Percentiles rank a stretch among this genome's conserved stretches.
Evolutionary conservation across 2,888 invertebrate species (phyloP).

Genomic region (Cryptops parisi): DNA sequence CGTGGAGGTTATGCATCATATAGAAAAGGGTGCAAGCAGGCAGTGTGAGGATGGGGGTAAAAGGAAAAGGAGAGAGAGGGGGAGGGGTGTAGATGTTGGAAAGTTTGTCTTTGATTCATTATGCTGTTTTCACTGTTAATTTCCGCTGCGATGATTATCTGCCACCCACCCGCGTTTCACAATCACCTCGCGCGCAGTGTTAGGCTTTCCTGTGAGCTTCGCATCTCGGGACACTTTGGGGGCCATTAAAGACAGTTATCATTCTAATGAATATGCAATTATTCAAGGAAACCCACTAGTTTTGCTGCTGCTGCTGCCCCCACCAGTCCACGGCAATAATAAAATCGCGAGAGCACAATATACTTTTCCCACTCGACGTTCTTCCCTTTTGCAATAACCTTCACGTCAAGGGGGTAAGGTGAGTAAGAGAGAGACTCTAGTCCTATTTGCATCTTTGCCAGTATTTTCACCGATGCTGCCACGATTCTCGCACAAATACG

Average conservation of each 20-base stretch:
- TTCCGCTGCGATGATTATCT: conserved; percentile 14
- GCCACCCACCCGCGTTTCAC: conserved; percentile 1
- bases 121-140: conserved; percentile 14
- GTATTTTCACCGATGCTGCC: too few species aligned
- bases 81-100: neutral
- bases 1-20: too few species aligned
- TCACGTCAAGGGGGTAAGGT: too few species aligned
- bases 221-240: conserved; percentile 7
- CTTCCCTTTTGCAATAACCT: too few species aligned
- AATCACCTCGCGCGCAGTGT: neutral
- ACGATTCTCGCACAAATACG: too few species aligned
- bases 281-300: neutral
- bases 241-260: conserved; percentile 8
- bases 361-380: too few species aligned
- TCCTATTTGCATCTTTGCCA: too few species aligned
- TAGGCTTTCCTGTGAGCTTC: neutral
- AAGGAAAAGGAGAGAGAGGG: neutral
- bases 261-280: conserved; percentile 11
- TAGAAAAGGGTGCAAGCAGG: too few species aligned
- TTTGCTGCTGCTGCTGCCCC: neutral
- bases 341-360: too few species aligned
- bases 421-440: too few species aligned
- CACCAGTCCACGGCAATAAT: too few species aligned
- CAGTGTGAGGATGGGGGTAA: too few species aligned
- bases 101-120: conserved; percentile 13